These are phyloP conservation scores for Blastomussa wellsi DNA, from an alignment of 92 coral and sea anemone genomes.

Conservation along the genomic window DNA sequence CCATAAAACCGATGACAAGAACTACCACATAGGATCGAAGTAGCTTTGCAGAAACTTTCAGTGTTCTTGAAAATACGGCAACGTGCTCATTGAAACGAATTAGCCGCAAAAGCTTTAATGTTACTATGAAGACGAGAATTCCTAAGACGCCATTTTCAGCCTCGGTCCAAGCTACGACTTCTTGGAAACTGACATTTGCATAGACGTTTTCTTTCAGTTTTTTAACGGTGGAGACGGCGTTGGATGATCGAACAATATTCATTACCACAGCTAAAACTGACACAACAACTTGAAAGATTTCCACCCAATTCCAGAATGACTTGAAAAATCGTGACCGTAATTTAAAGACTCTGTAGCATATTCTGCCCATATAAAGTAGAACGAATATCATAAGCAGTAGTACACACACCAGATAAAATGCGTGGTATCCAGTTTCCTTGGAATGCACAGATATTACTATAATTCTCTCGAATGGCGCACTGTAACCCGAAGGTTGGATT, in stretches of 20 bases:
- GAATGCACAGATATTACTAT: constrained; percentile 52
- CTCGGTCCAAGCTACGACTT: constrained; percentile 49
- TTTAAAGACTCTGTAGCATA: constrained; percentile 42
- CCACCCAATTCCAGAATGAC: constrained; percentile 71
- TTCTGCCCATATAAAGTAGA: constrained; percentile 46
- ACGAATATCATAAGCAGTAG: constrained; percentile 54
- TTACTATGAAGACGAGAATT: constrained; percentile 53
- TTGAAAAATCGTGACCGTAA: constrained; percentile 47
- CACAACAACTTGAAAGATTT: constrained; percentile 57
- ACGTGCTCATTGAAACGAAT: constrained; percentile 68
- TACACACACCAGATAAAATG: constrained; percentile 64
- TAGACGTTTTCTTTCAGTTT: constrained; percentile 54
- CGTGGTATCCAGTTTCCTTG: constrained; percentile 50
- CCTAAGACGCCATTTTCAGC: constrained; percentile 63
- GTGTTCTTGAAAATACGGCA: constrained; percentile 46
- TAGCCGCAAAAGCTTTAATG: constrained; percentile 55
- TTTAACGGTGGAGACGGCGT: constrained; percentile 48
- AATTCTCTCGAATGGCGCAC: constrained; percentile 39
- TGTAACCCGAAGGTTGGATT: constrained; percentile 50
- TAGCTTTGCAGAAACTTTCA: constrained; percentile 30
- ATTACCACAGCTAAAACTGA: constrained; percentile 50
- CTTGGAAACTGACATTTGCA: constrained; percentile 57
- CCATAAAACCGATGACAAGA: constrained; percentile 39
- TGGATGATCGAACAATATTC: constrained; percentile 54
- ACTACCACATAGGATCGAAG: constrained; percentile 40